Evolutionary conservation across 2,113 vertebrate genomes (phyloP), one percentile per base, ranked within the genome.

Genomic region (Dipodomys merriami): DNA sequence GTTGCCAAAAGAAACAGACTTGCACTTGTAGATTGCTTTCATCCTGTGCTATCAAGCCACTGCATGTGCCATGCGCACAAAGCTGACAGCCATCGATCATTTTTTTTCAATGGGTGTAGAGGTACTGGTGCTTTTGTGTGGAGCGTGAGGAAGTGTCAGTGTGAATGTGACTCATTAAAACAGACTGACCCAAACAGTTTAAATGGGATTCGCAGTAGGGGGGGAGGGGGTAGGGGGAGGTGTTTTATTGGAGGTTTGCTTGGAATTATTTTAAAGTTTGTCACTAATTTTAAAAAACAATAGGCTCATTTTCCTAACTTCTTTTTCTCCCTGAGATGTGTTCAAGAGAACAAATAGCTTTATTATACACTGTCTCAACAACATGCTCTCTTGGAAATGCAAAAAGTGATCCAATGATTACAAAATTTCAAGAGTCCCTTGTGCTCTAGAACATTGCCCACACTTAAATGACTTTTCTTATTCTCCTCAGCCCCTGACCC

Each of bases 1-100:
- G 91, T 91, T 98, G 98, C 98, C 98, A 98, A 98, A 98, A 98
- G 97, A 98, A 98, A 98, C 98, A 98, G 97, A 98, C 97, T 97
- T 98, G 94, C 95, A 73, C 95, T 97, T 96, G 91, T 96, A 98
- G 97, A 98, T 98, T 98, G 97, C 97, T 98, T 98, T 97, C 97
- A 98, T 97, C 96, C 94, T 62, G 83, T 46, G 84, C 97, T 98
- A 98, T 98, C 97, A 97, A 97, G 96, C 97, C 94, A 53, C 96
- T 95, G 95, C 97, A 97, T 95, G 97, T 81, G 96, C 96, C 25
- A 84, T 91, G 96, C 97, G 94, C 95, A 95, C 97, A 97, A 97
- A 96, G 72, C 92, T 1, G 33, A 97, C 97, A 96, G 89, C 93
- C 97, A 96, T 97, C 96, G 95, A 96, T 98, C 97, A 97, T 96